Conservation (phyloP, 2,797 vertebrate genomes). For the Loris lydekkerianus region DNA sequence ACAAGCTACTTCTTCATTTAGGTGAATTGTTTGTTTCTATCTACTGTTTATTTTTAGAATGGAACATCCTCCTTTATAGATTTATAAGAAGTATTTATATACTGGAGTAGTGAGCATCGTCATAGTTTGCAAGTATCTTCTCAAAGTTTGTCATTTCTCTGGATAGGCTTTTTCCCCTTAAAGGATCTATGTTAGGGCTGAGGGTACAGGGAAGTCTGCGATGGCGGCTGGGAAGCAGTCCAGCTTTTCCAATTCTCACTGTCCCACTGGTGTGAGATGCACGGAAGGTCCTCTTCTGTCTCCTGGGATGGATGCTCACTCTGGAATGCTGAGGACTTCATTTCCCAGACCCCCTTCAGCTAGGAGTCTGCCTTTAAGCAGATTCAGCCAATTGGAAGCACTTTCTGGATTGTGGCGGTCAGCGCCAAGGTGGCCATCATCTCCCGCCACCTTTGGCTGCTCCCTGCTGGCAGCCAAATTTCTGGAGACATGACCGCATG, state of each 20-base stretch:
- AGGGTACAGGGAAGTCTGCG: neutral
- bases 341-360: slow-evolving; percentile 1
- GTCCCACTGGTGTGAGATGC: neutral
- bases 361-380: neutral
- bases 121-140: neutral
- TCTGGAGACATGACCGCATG: neutral
- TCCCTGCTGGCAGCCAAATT: neutral
- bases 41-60: neutral
- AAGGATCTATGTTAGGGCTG: neutral
- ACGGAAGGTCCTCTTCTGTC: neutral
- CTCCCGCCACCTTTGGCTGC: neutral
- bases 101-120: neutral
- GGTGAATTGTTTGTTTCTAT: neutral
- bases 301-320: neutral
- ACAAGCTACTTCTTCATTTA: neutral
- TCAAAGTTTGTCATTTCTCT: neutral
- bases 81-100: slow-evolving; percentile 1
- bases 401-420: neutral
- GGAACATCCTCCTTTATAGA: neutral
- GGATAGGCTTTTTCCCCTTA: neutral
- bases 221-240: neutral
- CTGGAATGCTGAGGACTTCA: neutral
- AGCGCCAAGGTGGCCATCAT: neutral
- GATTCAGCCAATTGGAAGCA: neutral
- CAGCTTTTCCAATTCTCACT: neutral